Evolutionary conservation across 2,888 invertebrate genomes (phyloP).

Genomic region (Tenthredo amoena): DNA sequence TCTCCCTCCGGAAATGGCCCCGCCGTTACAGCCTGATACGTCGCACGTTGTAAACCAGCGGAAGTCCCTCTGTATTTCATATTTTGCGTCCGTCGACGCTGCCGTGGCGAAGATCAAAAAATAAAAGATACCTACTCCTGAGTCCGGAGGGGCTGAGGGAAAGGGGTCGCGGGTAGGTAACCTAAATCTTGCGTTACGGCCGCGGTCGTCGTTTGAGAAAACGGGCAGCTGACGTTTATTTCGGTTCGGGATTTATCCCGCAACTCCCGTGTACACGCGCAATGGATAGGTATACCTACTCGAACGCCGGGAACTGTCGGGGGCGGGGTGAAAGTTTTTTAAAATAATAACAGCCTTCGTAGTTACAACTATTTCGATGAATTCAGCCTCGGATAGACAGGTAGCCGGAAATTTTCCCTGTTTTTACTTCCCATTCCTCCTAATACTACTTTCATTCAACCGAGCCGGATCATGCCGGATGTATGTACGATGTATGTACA

Average conservation of each 20-base stretch:
- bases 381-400: not conserved
- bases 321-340: not conserved
- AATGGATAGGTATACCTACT: not conserved
- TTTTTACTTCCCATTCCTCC: not conserved
- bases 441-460: not conserved
- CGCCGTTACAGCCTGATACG: conserved; percentile 50
- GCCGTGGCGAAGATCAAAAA: conserved; percentile 31
- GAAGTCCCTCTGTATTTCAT: conserved; percentile 53
- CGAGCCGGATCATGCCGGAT: not conserved
- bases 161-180: conserved; percentile 14
- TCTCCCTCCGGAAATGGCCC: conserved; percentile 46
- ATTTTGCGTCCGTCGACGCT: conserved; percentile 45
- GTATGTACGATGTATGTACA: not conserved
- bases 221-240: conserved; percentile 41
- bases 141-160: not conserved
- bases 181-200: conserved; percentile 43
- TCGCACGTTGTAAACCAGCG: conserved; percentile 54
- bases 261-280: not conserved
- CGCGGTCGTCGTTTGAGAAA: conserved; percentile 41
- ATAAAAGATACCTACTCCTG: conserved; percentile 12
- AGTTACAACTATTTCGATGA: not conserved
- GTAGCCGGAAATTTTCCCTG: not conserved
- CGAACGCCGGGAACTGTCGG: not conserved
- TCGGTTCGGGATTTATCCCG: conserved; percentile 32
- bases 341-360: not conserved